Base-by-base conservation (phyloP, 2,888 invertebrate species). In the Timandra comae region DNA sequence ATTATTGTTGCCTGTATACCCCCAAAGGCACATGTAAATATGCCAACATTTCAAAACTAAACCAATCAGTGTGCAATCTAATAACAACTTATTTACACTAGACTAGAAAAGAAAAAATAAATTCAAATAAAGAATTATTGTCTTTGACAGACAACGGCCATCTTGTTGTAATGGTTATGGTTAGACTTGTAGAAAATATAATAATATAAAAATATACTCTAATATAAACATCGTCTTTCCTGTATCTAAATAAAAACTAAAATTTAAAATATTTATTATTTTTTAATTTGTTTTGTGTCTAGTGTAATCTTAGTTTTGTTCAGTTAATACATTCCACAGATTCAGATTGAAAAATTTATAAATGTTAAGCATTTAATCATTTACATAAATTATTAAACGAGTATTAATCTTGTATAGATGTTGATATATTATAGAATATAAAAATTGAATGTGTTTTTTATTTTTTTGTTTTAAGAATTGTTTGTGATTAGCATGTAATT, bases 401-500 rank as follows among this genome's bases (percentile, higher is more conserved):
- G 54, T 69, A 72, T 67, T 69, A 60, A 64, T 59, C 60, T 62
- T 76, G 65, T 78, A 72, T 79, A 79, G 65, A 65, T 71, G 65
- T 76, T 80, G 56, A 59, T 68, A 57, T 78, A 73, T 62, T 70
- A 76, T 76, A 80, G 67, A 70, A 55, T 63, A 65, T 68, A 55
- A 59, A 61, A 60, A 27, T 12, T 30, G 12, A 28, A 22, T 46
- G 54, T 57, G 65, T 69, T 69, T 65, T 61, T 64, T n/a, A n/a
- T n/a, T n/a, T 1, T 16, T 16, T 5, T 16, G 6, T 5, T 16
- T 16, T 16, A 16, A 16, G 16, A 16, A 6, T 16, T 16, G 16
- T 16, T 16, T 16, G 16, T 16, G 6, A 69, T 65, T 39, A 54
- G 44, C 39, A 43, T 48, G 44, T 38, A 20, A n/a, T n/a, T n/a